Evolutionary conservation across 2,113 vertebrate genomes (phyloP), one percentile per base, ranked within the genome.

Genomic region (Rhea americana): DNA sequence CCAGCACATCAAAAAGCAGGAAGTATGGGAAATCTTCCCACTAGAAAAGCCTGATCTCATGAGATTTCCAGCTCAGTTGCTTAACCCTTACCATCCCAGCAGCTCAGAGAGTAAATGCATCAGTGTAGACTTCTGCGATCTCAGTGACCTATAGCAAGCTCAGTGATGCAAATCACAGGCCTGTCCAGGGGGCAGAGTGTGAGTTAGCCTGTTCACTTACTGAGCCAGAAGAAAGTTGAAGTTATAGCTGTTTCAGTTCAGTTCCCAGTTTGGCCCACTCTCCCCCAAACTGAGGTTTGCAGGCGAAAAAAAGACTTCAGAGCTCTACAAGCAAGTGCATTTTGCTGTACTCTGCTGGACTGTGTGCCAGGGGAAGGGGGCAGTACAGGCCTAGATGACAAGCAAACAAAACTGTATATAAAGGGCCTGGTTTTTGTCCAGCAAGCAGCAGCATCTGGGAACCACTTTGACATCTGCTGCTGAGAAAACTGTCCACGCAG

Each of bases 1-100:
- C 90, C 94, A 94, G 85, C 67, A 93, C 91, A 94, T 94, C 90
- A 96, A 96, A 96, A 95, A 94, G 90, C 90, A 96, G 96, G 96
- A 96, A 95, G 91, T 82, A 92, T 85, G 85, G 94, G 90, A 96
- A 95, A 93, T 91, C 80, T 91, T 96, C 80, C 90, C 74, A 58
- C 83, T 93, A 75, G 93, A 95, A 91, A 70, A 90, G 83, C 50
- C 71, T 89, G 90, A 84, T 93, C 88, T 91, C 93, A 87, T 89
- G 93, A 80, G 91, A 91, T 72, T 94, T 89, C 53, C 85, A 88
- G 80, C 65, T 89, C 66, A 47, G n/a, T 21, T 76, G 28, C 62
- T 94, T 95, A 96, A 96, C 90, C 75, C 80, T 55, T 90, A 45
- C 45, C 61, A 4, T 82, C 50, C 90, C 85, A 81, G 39, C 2